Evolutionary conservation across 2,888 invertebrate species (phyloP).

Genomic region (Chrysolina americana): DNA sequence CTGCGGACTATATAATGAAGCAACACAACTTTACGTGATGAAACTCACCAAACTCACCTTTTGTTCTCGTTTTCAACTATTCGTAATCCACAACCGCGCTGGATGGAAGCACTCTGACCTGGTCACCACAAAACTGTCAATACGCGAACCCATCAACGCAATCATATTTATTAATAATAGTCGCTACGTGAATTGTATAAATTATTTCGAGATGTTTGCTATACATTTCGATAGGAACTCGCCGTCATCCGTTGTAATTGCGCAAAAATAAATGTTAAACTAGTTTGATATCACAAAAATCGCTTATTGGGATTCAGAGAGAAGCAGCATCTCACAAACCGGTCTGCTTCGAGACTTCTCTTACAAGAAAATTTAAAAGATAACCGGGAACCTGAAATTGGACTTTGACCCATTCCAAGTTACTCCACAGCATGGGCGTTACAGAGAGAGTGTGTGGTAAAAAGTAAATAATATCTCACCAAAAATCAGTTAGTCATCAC

Average conservation of each 20-base stretch:
- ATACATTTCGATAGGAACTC: not conserved
- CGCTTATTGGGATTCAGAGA: not conserved
- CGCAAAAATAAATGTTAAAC: not conserved
- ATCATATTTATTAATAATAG: slow-evolving; percentile 7
- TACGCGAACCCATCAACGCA: not conserved
- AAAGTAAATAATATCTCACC: too few relatives aligned
- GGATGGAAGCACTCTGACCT: not conserved
- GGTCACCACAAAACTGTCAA: not conserved
- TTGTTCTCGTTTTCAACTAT: not conserved
- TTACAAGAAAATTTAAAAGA: not conserved
- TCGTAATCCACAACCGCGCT: not conserved
- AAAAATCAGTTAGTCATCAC: too few relatives aligned
- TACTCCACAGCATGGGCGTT: not conserved
- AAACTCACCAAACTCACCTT: not conserved
- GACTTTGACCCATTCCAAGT: not conserved
- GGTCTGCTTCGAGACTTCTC: not conserved
- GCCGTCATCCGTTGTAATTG: not conserved
- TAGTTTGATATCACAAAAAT: not conserved
- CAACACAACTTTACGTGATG: too few relatives aligned
- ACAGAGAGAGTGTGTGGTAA: not conserved
- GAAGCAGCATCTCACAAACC: not conserved
- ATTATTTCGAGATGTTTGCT: slow-evolving; percentile 1
- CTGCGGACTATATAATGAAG: too few relatives aligned
- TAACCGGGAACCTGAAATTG: not conserved
- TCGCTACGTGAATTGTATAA: not conserved